A percentile compares a stretch with the other conserved stretches of the same genome.
Conservation (phyloP, 2,113 vertebrate species). For the Heteronetta atricapilla region DNA sequence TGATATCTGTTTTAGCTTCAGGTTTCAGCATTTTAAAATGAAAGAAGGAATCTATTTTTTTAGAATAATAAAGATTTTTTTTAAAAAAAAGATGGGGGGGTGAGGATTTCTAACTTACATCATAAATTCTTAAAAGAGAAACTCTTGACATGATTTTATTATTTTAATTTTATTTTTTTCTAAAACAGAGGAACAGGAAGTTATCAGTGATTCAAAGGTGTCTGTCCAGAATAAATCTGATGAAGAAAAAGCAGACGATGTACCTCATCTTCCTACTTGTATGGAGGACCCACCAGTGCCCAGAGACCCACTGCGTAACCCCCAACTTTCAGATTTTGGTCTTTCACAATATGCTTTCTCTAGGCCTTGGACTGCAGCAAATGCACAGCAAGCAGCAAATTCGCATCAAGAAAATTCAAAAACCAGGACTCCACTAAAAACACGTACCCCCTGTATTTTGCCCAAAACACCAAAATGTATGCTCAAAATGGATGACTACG, state of each 20-base stretch:
- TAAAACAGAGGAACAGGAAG: slow-evolving; percentile 19
- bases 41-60: background rate
- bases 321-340: slow-evolving; percentile 90
- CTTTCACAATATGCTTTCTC: slow-evolving; percentile 83
- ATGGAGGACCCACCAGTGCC: background rate
- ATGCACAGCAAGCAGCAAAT: background rate
- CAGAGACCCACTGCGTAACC: slow-evolving; percentile 68
- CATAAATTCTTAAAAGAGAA: background rate
- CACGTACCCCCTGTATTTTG: background rate
- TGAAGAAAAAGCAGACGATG: background rate
- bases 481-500: slow-evolving; percentile 81
- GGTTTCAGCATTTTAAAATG: background rate
- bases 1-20: background rate
- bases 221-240: background rate
- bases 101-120: background rate
- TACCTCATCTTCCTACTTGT: background rate
- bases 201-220: background rate
- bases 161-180: background rate
- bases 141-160: background rate
- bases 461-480: slow-evolving; percentile 84
- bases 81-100: background rate
- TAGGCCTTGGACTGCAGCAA: slow-evolving; percentile 28
- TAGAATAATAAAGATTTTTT: background rate
- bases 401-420: background rate
- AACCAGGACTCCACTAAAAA: background rate